phyloP scores from a whole-genome alignment of 2,113 vertebrate genomes.

The Balaeniceps rex region DNA sequence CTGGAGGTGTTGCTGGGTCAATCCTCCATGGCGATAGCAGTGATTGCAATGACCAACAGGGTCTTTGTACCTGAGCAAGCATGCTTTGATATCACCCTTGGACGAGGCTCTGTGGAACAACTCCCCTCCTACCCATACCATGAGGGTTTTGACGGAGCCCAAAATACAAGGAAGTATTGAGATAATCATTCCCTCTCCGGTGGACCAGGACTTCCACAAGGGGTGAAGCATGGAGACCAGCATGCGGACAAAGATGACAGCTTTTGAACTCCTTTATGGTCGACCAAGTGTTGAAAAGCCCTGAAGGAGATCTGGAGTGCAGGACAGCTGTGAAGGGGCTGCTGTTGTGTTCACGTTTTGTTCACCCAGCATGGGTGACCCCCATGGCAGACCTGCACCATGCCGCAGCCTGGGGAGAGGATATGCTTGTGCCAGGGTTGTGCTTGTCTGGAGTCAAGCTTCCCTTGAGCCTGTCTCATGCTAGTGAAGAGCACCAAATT shows the following conservation, averaged over 20 bases:
- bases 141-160: background rate
- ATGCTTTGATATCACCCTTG: background rate
- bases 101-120: background rate
- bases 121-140: background rate
- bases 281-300: background rate
- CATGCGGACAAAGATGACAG: fast-evolving
- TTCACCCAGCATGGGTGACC: background rate
- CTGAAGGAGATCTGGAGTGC: background rate
- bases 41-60: background rate
- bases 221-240: background rate
- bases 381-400: background rate
- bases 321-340: background rate
- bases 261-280: background rate
- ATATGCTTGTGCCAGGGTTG: background rate
- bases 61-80: background rate
- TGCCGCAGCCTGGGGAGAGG: background rate
- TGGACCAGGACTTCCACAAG: background rate
- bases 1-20: background rate
- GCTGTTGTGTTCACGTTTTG: fast-evolving
- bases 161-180: background rate
- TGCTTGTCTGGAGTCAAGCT: background rate
- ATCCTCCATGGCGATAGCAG: background rate
- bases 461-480: background rate
- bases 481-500: background rate
- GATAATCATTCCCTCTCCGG: background rate